Evolutionary conservation across 2,113 vertebrate genomes (phyloP).

Genomic region (Petrocephalus zakoni): DNA sequence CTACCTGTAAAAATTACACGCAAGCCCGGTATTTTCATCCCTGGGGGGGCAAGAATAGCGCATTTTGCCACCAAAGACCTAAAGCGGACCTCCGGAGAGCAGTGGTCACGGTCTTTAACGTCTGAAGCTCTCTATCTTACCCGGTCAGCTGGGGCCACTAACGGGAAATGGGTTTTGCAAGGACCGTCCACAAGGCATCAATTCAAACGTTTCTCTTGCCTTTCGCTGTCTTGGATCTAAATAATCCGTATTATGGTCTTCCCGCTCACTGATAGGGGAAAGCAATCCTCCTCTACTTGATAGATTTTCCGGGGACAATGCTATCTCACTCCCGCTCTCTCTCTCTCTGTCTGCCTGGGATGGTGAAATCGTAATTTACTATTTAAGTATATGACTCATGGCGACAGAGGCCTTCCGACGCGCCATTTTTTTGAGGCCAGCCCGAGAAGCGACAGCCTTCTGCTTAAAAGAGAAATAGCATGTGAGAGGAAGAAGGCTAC

Average conservation of each 20-base stretch:
- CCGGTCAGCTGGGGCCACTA: slow-evolving; percentile 24
- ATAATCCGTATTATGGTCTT: slow-evolving; percentile 34
- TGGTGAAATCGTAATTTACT: slow-evolving; percentile 34
- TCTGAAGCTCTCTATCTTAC: slow-evolving; percentile 25
- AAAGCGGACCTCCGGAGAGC: slow-evolving; percentile 9
- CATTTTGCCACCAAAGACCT: slow-evolving; percentile 17
- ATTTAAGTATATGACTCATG: slow-evolving; percentile 32
- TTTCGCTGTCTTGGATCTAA: slow-evolving; percentile 31
- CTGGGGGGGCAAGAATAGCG: background rate
- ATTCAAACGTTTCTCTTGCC: slow-evolving; percentile 26
- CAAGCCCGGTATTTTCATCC: background rate
- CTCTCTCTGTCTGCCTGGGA: slow-evolving; percentile 10
- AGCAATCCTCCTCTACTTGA: slow-evolving; percentile 35
- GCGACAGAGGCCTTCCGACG: slow-evolving; percentile 18
- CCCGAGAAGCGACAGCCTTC: slow-evolving; percentile 36
- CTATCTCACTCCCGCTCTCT: slow-evolving; percentile 6
- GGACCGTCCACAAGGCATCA: slow-evolving; percentile 27
- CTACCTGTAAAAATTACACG: background rate
- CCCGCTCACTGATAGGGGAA: slow-evolving; percentile 22
- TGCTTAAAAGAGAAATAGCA: slow-evolving; percentile 41
- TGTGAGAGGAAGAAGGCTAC: slow-evolving; percentile 39
- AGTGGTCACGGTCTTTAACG: slow-evolving; percentile 26
- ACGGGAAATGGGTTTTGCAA: slow-evolving; percentile 32
- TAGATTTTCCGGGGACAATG: slow-evolving; percentile 37
- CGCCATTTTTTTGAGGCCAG: slow-evolving; percentile 15